Percentiles rank a stretch among this genome's conserved stretches.
Evolutionary conservation across 1,140 invertebrate genomes (phyloP).

Genomic region (Platyscapa corneri): DNA sequence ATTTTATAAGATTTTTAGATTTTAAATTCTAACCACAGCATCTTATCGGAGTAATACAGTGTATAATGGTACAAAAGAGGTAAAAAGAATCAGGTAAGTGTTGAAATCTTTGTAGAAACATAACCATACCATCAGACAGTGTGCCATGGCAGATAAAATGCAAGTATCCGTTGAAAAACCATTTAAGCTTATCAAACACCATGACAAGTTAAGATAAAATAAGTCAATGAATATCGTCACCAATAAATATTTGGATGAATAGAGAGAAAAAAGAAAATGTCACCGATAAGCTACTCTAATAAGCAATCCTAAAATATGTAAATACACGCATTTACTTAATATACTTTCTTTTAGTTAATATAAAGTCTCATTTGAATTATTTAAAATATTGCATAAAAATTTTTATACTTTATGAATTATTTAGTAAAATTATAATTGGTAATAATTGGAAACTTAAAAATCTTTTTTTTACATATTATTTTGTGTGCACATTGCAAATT

Average conservation of each 20-base stretch:
- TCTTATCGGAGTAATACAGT: slow-evolving; percentile 30
- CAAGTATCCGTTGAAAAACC: slow-evolving; percentile 10
- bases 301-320: too few species aligned
- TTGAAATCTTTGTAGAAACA: neutral
- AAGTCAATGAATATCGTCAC: neutral
- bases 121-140: slow-evolving; percentile 15
- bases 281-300: too few species aligned
- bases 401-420: too few species aligned
- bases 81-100: neutral
- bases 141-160: slow-evolving; percentile 9
- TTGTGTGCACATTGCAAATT: too few species aligned
- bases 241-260: neutral
- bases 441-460: too few species aligned
- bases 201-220: slow-evolving; percentile 20
- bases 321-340: too few species aligned
- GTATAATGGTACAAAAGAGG: neutral
- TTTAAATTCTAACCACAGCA: neutral
- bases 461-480: too few species aligned
- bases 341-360: too few species aligned
- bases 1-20: neutral
- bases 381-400: too few species aligned
- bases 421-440: too few species aligned
- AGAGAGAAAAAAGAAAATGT: too few species aligned
- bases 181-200: neutral
- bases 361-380: too few species aligned